Percentiles rank a stretch among this genome's conserved stretches.
Evolutionary conservation across 1,140 invertebrate genomes (phyloP).

Genomic region (Diplogasteroides magnus): DNA sequence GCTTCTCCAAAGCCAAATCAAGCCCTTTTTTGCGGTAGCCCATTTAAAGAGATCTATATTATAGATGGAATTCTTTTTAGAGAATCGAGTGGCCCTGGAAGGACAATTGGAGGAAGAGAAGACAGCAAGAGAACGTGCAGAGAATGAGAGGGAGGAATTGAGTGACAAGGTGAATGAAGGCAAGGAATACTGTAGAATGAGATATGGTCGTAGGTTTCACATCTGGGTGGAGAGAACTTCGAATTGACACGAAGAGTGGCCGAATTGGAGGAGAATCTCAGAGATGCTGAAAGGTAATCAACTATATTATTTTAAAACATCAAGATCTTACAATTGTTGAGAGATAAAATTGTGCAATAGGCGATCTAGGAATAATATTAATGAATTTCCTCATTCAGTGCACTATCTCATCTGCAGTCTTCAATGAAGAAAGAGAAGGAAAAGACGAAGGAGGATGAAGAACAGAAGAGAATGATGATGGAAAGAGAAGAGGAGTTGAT

Average conservation of each 20-base stretch:
- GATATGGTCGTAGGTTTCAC: too few species aligned
- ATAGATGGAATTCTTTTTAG: too few species aligned
- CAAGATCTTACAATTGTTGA: too few species aligned
- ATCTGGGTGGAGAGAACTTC: not conserved
- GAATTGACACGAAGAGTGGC: not conserved
- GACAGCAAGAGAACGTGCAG: not conserved
- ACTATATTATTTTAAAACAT: too few species aligned
- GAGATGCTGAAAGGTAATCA: too few species aligned
- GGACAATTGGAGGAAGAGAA: conserved; percentile 3
- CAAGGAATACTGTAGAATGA: conserved; percentile 8
- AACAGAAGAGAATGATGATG: too few species aligned
- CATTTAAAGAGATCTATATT: too few species aligned
- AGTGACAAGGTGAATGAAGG: conserved; percentile 5
- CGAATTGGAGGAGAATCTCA: not conserved
- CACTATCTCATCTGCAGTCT: not conserved
- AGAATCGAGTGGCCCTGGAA: too few species aligned
- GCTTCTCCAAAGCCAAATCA: too few species aligned
- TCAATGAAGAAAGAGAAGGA: not conserved
- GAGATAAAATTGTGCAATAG: too few species aligned
- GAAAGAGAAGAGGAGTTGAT: not conserved
- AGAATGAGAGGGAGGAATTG: not conserved
- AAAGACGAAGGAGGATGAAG: not conserved
- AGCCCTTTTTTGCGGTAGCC: too few species aligned
- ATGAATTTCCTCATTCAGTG: not conserved
- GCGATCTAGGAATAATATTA: too few species aligned